Evolutionary conservation across 2,888 invertebrate genomes (phyloP).

Genomic region (Clanis bilineata): DNA sequence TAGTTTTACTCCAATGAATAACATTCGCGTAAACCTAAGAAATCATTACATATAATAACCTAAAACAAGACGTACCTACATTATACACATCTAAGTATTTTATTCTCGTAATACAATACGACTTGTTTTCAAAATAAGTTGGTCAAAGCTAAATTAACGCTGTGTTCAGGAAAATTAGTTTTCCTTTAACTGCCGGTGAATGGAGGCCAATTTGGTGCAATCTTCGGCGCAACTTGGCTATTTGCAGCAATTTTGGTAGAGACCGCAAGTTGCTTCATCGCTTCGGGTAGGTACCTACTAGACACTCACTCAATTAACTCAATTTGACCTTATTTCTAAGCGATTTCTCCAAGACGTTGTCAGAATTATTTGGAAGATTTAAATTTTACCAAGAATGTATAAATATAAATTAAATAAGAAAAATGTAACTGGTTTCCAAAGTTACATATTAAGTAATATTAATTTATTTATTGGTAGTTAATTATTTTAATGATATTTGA

Average conservation of each 20-base stretch:
- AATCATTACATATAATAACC: too few relatives aligned
- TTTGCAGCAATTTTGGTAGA: slow-evolving; percentile 30
- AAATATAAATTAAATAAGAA: too few relatives aligned
- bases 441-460: too few relatives aligned
- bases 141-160: background rate
- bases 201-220: slow-evolving; percentile 35
- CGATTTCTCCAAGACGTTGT: background rate
- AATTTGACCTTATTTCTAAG: background rate
- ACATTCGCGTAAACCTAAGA: too few relatives aligned
- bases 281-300: background rate
- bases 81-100: too few relatives aligned
- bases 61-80: too few relatives aligned
- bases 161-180: slow-evolving; percentile 28
- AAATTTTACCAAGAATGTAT: too few relatives aligned
- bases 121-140: background rate
- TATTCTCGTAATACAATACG: background rate
- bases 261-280: slow-evolving; percentile 16
- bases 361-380: too few relatives aligned
- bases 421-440: too few relatives aligned
- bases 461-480: too few relatives aligned
- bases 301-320: slow-evolving; percentile 4
- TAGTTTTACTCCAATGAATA: too few relatives aligned
- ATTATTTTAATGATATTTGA: too few relatives aligned
- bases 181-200: slow-evolving; percentile 30
- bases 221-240: slow-evolving; percentile 35